These are phyloP conservation scores for Remorina albescens DNA, from an alignment of 2,797 vertebrate species.

Conservation along the genomic window DNA sequence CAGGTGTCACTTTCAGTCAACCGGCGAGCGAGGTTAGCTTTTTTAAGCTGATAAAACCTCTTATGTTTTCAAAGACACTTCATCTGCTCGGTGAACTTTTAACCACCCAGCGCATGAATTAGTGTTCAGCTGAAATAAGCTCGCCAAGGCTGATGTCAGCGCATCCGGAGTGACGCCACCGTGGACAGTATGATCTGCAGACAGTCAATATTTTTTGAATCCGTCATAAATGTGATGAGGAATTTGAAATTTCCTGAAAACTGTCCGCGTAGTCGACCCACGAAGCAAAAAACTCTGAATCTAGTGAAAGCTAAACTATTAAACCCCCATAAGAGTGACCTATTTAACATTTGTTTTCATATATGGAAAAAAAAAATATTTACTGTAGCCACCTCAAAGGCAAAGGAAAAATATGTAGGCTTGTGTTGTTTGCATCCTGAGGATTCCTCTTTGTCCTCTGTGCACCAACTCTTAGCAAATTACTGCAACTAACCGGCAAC, in stretches of 20 bases:
- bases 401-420: neutral
- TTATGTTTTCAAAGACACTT: constrained; percentile 29
- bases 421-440: neutral
- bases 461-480: neutral
- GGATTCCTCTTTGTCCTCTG: neutral
- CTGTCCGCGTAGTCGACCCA: too few relatives aligned
- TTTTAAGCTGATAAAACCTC: constrained; percentile 15
- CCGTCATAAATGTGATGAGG: neutral
- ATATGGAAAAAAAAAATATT: neutral
- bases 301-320: neutral
- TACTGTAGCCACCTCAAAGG: neutral
- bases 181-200: neutral
- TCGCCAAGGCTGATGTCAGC: constrained; percentile 10
- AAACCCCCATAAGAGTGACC: neutral
- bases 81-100: constrained; percentile 11
- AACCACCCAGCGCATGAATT: neutral
- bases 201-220: neutral
- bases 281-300: neutral
- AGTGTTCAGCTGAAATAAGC: constrained; percentile 7
- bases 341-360: neutral
- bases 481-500: neutral
- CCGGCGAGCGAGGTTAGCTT: neutral
- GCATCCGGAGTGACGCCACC: neutral
- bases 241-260: too few relatives aligned
- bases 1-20: constrained; percentile 27